Percentiles rank a stretch among this genome's conserved stretches.
Conservation (phyloP, 1,140 invertebrate genomes). For the Trissolcus basalis region DNA sequence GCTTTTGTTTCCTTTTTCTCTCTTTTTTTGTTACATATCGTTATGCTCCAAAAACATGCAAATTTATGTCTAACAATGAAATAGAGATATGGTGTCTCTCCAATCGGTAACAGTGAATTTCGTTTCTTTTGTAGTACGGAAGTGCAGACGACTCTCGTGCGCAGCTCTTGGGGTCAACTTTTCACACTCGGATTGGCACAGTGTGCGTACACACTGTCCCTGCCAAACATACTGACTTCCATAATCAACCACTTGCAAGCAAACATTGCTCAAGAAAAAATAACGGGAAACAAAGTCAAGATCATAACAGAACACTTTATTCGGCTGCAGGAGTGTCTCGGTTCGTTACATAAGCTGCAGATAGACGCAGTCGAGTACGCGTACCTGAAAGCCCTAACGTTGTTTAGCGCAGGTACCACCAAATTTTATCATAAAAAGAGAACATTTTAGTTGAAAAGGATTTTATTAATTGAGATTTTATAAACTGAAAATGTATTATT, state of each 20-base stretch:
- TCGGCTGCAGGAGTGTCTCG: constrained; percentile 89
- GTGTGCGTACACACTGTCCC: constrained; percentile 86
- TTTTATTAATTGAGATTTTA: too few species aligned
- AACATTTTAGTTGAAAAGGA: too few species aligned
- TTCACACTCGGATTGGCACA: constrained; percentile 95
- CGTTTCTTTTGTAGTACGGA: constrained; percentile 80
- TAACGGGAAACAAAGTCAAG: constrained; percentile 84
- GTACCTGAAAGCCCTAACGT: constrained; percentile 90
- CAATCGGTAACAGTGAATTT: constrained; percentile 6
- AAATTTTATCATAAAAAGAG: too few species aligned
- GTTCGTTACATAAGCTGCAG: constrained; percentile 83
- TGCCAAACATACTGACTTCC: constrained; percentile 88
- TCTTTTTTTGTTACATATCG: too few species aligned
- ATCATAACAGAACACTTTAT: constrained; percentile 88
- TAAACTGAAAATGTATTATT: too few species aligned
- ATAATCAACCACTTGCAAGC: constrained; percentile 84
- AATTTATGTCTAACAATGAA: not conserved
- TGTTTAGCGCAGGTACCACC: constrained; percentile 82
- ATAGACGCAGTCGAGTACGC: constrained; percentile 91
- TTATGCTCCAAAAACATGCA: too few species aligned
- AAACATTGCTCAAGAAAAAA: constrained; percentile 83
- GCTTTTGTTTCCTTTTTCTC: constrained; percentile 2
- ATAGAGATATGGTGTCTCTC: not conserved
- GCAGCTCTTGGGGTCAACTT: constrained; percentile 93
- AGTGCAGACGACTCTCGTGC: constrained; percentile 88